Percentiles rank a stretch among this genome's conserved stretches.
These are phyloP conservation scores for Caenorhabditis sp. DNA, from an alignment of 2,888 invertebrate genomes.

Conservation along the genomic window DNA sequence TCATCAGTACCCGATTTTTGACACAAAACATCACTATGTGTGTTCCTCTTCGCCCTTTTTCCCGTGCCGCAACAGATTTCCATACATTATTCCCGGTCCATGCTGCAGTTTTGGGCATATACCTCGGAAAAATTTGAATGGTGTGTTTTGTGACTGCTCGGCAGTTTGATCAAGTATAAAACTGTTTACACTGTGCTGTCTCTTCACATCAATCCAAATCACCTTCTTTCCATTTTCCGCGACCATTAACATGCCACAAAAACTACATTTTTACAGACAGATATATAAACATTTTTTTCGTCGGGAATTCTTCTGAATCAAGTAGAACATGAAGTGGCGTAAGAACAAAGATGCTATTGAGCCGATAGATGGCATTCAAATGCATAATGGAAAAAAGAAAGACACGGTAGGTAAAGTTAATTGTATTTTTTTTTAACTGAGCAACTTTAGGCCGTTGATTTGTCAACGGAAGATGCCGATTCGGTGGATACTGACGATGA, in stretches of 20 bases:
- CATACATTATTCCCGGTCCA: constrained; percentile 49
- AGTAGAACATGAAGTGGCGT: constrained; percentile 44
- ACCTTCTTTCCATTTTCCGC: constrained; percentile 1
- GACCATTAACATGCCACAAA: background rate
- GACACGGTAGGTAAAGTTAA: constrained; percentile 29
- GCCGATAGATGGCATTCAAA: constrained; percentile 27
- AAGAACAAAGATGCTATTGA: constrained; percentile 37
- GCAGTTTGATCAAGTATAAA: constrained; percentile 4
- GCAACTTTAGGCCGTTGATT: constrained; percentile 33
- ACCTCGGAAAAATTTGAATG: constrained; percentile 41
- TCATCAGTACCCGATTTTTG: constrained; percentile 16
- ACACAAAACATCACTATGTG: constrained; percentile 42
- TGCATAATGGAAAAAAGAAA: constrained; percentile 32
- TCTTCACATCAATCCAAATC: background rate
- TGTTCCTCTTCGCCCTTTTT: constrained; percentile 30
- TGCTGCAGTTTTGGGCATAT: constrained; percentile 14
- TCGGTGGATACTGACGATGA: constrained; percentile 70
- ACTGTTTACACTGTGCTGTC: constrained; percentile 4
- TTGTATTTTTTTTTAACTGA: too few relatives aligned
- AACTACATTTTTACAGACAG: constrained; percentile 23
- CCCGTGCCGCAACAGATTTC: constrained; percentile 15
- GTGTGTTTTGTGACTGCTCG: constrained; percentile 35
- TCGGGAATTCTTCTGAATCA: constrained; percentile 52
- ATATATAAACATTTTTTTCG: constrained; percentile 18
- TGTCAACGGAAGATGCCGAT: constrained; percentile 32